Percentiles rank a stretch among this genome's conserved stretches.
These are phyloP conservation scores for Tetrax tetrax DNA, from an alignment of 2,113 vertebrate genomes.

Conservation along the genomic window DNA sequence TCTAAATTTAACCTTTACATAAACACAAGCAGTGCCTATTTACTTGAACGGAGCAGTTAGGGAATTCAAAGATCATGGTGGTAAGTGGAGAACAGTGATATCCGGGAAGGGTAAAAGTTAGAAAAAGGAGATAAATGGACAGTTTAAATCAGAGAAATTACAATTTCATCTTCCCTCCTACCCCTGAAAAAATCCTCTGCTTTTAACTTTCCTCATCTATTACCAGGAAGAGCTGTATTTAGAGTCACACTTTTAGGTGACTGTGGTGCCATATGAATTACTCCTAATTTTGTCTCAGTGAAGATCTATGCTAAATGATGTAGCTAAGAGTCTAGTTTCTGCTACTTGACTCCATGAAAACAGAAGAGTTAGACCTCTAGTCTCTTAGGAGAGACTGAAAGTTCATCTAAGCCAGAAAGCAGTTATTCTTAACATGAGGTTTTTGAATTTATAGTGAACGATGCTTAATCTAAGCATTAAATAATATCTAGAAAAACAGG, in stretches of 20 bases:
- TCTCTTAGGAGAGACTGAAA: background rate
- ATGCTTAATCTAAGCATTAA: background rate
- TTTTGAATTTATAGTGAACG: background rate
- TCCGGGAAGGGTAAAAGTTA: background rate
- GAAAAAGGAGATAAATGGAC: background rate
- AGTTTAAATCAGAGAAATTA: background rate
- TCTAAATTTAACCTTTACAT: conserved; percentile 7
- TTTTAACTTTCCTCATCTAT: background rate
- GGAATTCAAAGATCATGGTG: background rate
- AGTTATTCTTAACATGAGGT: background rate
- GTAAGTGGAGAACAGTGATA: background rate
- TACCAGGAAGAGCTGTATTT: background rate
- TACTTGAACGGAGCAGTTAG: background rate
- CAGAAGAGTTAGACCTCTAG: background rate
- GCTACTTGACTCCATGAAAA: background rate
- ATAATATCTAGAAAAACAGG: background rate
- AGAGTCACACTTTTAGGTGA: background rate
- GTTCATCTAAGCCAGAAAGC: background rate
- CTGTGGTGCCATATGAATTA: background rate
- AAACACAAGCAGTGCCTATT: background rate
- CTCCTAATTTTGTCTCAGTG: background rate
- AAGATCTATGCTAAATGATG: background rate
- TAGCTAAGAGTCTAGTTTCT: background rate
- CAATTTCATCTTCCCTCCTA: background rate
- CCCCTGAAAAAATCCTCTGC: background rate